Evolutionary conservation across 2,888 invertebrate genomes (phyloP).

Genomic region (Homarus gammarus): DNA sequence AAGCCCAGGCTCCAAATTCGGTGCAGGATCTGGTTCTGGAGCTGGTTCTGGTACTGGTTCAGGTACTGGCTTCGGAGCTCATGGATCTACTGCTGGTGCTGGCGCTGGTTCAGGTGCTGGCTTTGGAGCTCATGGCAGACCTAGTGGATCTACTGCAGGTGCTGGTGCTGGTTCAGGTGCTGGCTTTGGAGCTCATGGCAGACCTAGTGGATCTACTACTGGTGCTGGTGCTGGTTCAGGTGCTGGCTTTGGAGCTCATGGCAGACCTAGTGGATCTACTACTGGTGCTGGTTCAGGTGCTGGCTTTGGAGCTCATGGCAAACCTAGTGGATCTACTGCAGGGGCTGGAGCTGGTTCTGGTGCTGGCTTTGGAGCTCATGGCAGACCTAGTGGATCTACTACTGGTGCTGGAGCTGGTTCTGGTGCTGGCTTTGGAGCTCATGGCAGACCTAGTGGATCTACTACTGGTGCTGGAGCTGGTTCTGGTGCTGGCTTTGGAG

Average conservation of each 20-base stretch:
- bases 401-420: conserved; percentile 2
- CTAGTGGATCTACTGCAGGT: background rate
- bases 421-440: background rate
- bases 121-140: background rate
- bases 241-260: background rate
- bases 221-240: background rate
- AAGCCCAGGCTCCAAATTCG: background rate
- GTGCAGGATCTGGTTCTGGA: background rate
- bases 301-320: background rate
- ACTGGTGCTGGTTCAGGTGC: background rate
- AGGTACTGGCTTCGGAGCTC: background rate
- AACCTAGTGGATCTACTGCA: background rate
- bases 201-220: background rate
- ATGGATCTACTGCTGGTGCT: background rate
- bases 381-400: background rate
- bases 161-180: background rate
- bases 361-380: background rate
- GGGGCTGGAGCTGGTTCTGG: background rate
- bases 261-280: background rate
- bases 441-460: conserved; percentile 1
- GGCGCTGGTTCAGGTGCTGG: background rate
- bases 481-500: background rate
- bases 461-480: background rate
- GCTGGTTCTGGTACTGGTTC: background rate
- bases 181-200: background rate